These are phyloP conservation scores for Rhinolophus ferrumequinum DNA, from an alignment of 2,113 vertebrate genomes.

Conservation along the genomic window DNA sequence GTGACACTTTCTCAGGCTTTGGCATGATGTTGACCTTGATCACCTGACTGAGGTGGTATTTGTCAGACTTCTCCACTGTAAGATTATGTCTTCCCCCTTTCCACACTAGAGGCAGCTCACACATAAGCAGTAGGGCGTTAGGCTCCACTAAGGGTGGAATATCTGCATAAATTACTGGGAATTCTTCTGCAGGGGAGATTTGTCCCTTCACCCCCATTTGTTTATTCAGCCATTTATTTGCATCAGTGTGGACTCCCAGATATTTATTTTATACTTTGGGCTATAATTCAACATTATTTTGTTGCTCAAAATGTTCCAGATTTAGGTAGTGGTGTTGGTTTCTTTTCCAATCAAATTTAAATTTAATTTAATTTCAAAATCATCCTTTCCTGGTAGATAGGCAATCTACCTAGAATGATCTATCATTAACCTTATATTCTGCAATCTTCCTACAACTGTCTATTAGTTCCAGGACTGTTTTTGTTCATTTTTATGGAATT, in stretches of 20 bases:
- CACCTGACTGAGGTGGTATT: not conserved
- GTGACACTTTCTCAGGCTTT: not conserved
- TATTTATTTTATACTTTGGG: not conserved
- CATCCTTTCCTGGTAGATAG: not conserved
- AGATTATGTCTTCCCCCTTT: not conserved
- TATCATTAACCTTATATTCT: not conserved
- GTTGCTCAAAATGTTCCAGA: not conserved
- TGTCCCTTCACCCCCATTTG: not conserved
- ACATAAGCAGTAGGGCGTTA: not conserved
- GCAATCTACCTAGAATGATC: not conserved
- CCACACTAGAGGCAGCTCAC: rapidly evolving
- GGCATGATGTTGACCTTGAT: not conserved
- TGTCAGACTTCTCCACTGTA: not conserved
- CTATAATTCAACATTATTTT: not conserved
- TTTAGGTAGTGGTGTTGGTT: not conserved
- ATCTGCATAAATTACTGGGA: not conserved
- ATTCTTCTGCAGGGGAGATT: not conserved
- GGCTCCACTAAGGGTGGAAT: rapidly evolving
- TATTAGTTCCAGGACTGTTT: not conserved
- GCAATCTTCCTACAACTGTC: not conserved
- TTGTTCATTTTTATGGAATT: not conserved
- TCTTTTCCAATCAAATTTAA: not conserved
- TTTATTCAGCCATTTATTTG: not conserved
- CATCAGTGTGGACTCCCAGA: not conserved
- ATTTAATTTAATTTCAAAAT: constrained; percentile 35